These are phyloP conservation scores for Pachydiplax longipennis DNA, from an alignment of 2,888 invertebrate genomes.

Conservation along the genomic window DNA sequence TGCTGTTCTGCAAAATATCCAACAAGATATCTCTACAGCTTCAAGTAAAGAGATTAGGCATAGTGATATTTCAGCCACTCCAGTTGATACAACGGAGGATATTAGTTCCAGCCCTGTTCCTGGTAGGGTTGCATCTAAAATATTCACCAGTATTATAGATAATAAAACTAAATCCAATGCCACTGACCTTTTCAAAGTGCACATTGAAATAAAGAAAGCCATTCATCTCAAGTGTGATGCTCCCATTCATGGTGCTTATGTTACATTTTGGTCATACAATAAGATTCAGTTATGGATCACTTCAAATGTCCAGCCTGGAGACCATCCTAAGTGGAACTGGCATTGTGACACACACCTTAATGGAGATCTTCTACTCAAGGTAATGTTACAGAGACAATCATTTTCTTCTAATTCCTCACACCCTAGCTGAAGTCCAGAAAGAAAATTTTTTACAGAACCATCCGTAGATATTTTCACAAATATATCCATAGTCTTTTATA, in stretches of 20 bases:
- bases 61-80: neutral
- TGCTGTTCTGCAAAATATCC: no score
- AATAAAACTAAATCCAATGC: neutral
- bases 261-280: slow-evolving; percentile 65
- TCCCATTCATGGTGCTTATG: slow-evolving; percentile 67
- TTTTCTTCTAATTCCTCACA: no score
- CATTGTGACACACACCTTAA: slow-evolving; percentile 62
- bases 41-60: no score
- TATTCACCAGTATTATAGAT: neutral
- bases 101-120: neutral
- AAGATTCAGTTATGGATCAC: slow-evolving; percentile 47
- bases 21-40: no score
- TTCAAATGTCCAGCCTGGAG: slow-evolving; percentile 59
- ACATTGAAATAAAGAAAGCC: slow-evolving; percentile 66
- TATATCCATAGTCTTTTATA: no score
- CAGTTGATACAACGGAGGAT: neutral
- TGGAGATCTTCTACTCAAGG: slow-evolving; percentile 63
- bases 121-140: no score
- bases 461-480: no score
- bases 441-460: no score
- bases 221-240: slow-evolving; percentile 61
- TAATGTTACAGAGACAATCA: slow-evolving; percentile 58
- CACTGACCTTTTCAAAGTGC: slow-evolving; percentile 59
- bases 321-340: slow-evolving; percentile 66
- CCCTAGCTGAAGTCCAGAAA: no score